Evolutionary conservation across 1,140 invertebrate species (phyloP), one percentile per base, ranked within the genome.

Genomic region (Drosophila suzukii): DNA sequence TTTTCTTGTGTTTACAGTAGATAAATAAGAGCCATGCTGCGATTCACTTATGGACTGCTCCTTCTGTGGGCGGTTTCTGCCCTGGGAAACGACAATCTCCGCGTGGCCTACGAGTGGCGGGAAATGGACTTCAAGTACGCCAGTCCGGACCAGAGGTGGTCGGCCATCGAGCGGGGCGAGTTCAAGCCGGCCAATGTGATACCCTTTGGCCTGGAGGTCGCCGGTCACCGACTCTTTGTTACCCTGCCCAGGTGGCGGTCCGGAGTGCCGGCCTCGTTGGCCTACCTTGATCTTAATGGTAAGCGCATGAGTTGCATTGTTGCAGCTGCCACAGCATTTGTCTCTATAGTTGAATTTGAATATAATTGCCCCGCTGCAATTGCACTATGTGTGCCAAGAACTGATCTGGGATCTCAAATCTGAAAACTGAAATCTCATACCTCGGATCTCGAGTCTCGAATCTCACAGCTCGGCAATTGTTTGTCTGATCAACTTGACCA

Each of bases 161-260:
- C 92, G 10, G 94, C 94, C 10, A 93, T 96, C 3, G 90, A 92
- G 39, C 90, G 79, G 24, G 93, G 93, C 32, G 86, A 92, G 27
- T 96, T 95, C 65, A 93, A 95, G 11, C 94, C 94, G 11, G 94
- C 95, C 63, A 95, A 96, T 85, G 95, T 96, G 73, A 93, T 96
- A 43, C 95, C 95, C 0, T 93, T 96, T 67, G 96, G 95, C 1
- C 68, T 96, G 41, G 96, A 96, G 78, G 94, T 96, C 2, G 93
- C 94, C 54, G 93, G 93, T 24, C 94, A 95, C 41, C 93, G 94
- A 39, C 81, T 96, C 54, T 96, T 96, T 75, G 88, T 96, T 12
- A 96, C 95, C 0, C 93, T 96, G 6, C 96, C 96, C 11, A 93
- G 96, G 74, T 97, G 96, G 96, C 94, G 94, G 76, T 80, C 92